Conservation (phyloP, 2,113 vertebrate species). For the Synodontis membranacea region DNA sequence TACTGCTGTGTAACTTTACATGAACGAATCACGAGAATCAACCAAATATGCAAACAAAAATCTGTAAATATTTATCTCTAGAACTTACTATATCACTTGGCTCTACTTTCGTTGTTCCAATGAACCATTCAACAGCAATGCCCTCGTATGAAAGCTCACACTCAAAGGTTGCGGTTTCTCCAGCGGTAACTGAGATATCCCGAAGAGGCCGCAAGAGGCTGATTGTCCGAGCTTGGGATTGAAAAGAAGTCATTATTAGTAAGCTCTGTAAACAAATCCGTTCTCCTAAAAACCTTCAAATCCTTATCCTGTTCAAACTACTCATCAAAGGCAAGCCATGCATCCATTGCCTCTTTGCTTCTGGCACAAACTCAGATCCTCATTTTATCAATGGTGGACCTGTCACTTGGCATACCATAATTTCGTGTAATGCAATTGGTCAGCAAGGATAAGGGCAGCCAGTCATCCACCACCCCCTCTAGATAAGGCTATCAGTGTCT, state of each 20-base stretch:
- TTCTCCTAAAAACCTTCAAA: slow-evolving; percentile 54
- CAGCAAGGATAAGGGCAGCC: slow-evolving; percentile 65
- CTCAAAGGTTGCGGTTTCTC: slow-evolving; percentile 92
- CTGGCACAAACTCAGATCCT: slow-evolving; percentile 48
- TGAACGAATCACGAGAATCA: neutral
- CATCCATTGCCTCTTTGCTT: slow-evolving; percentile 52
- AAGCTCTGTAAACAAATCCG: slow-evolving; percentile 57
- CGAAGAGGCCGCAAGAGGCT: slow-evolving; percentile 84
- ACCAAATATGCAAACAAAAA: neutral
- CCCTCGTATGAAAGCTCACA: slow-evolving; percentile 96
- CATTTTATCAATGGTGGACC: slow-evolving; percentile 24
- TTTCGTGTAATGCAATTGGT: slow-evolving; percentile 72
- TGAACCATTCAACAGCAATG: slow-evolving; percentile 89
- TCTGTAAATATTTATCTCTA: neutral
- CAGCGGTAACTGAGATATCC: slow-evolving; percentile 92
- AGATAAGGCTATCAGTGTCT: slow-evolving; percentile 79
- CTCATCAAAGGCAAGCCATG: slow-evolving; percentile 55
- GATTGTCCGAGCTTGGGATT: slow-evolving; percentile 86
- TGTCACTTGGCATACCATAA: slow-evolving; percentile 68
- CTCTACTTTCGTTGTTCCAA: slow-evolving; percentile 86
- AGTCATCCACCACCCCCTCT: slow-evolving; percentile 71
- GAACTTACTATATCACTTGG: slow-evolving; percentile 85
- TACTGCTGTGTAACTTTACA: neutral
- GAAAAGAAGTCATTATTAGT: slow-evolving; percentile 69
- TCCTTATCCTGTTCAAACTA: slow-evolving; percentile 62